A percentile compares a stretch with the other conserved stretches of the same genome.
These are phyloP conservation scores for Cryptocephalus primarius DNA, from an alignment of 2,888 invertebrate species.

Conservation along the genomic window DNA sequence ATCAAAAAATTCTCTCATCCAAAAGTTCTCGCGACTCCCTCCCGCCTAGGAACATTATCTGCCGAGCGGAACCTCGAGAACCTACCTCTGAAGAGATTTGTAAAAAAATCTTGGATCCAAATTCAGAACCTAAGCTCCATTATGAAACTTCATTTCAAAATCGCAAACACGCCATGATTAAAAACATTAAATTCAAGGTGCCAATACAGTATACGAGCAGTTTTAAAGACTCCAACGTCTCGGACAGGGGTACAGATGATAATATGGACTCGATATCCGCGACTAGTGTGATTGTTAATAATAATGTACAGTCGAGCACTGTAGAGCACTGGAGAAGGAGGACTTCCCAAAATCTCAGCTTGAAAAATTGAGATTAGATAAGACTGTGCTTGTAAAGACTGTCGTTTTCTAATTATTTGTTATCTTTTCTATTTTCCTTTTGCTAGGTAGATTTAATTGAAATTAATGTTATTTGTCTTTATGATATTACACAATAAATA, in stretches of 20 bases:
- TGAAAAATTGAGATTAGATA: slow-evolving; percentile 12
- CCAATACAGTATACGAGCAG: slow-evolving; percentile 31
- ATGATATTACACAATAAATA: too few relatives aligned
- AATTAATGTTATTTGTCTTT: too few relatives aligned
- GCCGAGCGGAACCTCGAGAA: slow-evolving; percentile 14
- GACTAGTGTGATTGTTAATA: slow-evolving; percentile 28
- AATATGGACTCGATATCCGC: slow-evolving; percentile 10
- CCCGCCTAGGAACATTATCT: slow-evolving; percentile 12
- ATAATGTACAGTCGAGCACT: slow-evolving; percentile 12
- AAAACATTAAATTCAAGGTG: slow-evolving; percentile 38
- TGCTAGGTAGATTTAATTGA: too few relatives aligned
- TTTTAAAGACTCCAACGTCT: slow-evolving; percentile 16
- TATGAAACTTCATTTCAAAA: slow-evolving; percentile 33
- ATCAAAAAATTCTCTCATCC: slow-evolving; percentile 31
- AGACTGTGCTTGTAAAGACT: slow-evolving; percentile 11
- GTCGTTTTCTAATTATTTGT: slow-evolving; percentile 2
- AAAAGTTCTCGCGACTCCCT: slow-evolving; percentile 13
- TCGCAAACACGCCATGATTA: slow-evolving; percentile 31
- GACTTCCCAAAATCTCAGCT: slow-evolving; percentile 31
- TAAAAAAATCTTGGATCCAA: slow-evolving; percentile 23
- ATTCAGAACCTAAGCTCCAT: slow-evolving; percentile 22
- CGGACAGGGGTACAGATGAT: slow-evolving; percentile 25
- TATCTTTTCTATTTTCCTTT: neutral
- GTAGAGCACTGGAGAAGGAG: slow-evolving; percentile 43
- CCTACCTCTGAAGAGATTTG: slow-evolving; percentile 21